A percentile compares a stretch with the other conserved stretches of the same genome.
These are phyloP conservation scores for Antheraea pernyi DNA, from an alignment of 1,140 invertebrate species.

Conservation along the genomic window DNA sequence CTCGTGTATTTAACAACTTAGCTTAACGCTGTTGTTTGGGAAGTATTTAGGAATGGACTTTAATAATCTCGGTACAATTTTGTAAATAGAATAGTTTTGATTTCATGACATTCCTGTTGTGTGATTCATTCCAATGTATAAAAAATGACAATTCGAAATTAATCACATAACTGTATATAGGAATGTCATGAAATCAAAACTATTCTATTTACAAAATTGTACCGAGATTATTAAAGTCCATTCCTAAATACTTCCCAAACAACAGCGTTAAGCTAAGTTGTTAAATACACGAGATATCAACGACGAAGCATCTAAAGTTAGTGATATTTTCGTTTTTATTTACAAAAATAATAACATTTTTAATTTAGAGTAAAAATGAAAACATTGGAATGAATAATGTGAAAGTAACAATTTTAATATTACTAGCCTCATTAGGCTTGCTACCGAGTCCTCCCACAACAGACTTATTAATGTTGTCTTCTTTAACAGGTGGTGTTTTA, in stretches of 20 bases:
- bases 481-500: conserved; percentile 54
- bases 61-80: conserved; percentile 33
- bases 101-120: conserved; percentile 70
- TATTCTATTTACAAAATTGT: conserved; percentile 59
- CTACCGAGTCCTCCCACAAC: conserved; percentile 60
- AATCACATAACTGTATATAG: conserved; percentile 70
- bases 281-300: conserved; percentile 40
- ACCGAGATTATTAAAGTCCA: conserved; percentile 23
- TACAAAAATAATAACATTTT: conserved; percentile 48
- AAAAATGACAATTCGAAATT: conserved; percentile 66
- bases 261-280: conserved; percentile 64
- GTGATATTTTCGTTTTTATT: conserved; percentile 55
- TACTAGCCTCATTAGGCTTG: conserved; percentile 44
- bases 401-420: conserved; percentile 38
- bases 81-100: conserved; percentile 64
- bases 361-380: conserved; percentile 54
- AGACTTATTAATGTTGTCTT: conserved; percentile 64
- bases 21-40: conserved; percentile 65
- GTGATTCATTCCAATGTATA: conserved; percentile 73
- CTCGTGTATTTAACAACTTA: conserved; percentile 41
- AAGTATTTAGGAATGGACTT: neutral
- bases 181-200: conserved; percentile 66
- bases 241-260: conserved; percentile 28
- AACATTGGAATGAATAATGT: conserved; percentile 49
- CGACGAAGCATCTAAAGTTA: conserved; percentile 53